Evolutionary conservation across 23 tunicate genomes (phyloP), one percentile per base, ranked within the genome.

Genomic region (Trididemnum nubilum): DNA sequence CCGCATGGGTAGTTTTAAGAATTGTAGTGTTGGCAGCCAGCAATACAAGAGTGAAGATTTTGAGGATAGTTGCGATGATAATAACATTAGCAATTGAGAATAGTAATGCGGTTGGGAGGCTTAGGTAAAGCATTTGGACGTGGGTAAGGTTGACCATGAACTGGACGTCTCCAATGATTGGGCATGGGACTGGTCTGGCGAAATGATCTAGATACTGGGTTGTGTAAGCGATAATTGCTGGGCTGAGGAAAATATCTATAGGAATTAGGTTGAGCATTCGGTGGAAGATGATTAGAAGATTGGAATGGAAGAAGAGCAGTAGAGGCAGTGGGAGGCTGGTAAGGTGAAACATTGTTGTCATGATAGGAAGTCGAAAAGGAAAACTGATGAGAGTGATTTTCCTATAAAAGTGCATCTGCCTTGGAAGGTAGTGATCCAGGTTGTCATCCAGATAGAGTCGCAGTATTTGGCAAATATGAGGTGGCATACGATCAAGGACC

Each of bases 1-100:
- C 67, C 67, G 67, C 67, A 23, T 22, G 26, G 18, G 67, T 3
- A 61, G 67, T 61, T 61, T n/a, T 12, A 61, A 61, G 67, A 24
- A 61, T 61, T n/a, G n/a, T 61, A 61, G n/a, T 61, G 67, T 24
- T n/a, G 54, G 67, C 26, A 61, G 5, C 67, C 26, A 61, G 5
- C 5, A n/a, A 12, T 5, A 61, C 67, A 61, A 24, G 18, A 61
- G 67, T 61, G 26, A 12, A 26, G 67, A 12, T 22, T 3, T 21
- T 61, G 28, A 61, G 67, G 67, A 61, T 21, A 61, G 5, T 61
- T 61, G 4, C 26, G 29, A n/a, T 61, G 67, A n/a, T 61, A 61
- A 26, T 12, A 61, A 61, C 67, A 61, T 3, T 12, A n/a, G 22
- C 67, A 23, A 61, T 61, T 61, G 26, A 26, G 18, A 61, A 61